phyloP scores from a whole-genome alignment of 2,888 invertebrate genomes.

The Plusia festucae region DNA sequence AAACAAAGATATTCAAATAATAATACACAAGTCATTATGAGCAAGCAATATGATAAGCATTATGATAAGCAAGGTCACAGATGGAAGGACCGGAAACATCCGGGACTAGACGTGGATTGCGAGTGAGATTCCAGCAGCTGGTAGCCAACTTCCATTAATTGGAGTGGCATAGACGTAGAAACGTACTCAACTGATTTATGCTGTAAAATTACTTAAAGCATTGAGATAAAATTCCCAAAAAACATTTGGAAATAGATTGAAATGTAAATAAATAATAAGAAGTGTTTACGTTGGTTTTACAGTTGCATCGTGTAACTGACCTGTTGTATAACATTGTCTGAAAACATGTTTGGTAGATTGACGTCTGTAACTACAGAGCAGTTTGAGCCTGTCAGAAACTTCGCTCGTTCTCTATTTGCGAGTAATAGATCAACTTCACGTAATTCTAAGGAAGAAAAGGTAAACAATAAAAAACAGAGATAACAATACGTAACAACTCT shows the following conservation, averaged over 20 bases:
- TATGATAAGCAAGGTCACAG: no score
- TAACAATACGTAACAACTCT: neutral
- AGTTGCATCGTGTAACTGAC: neutral
- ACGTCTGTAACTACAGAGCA: neutral
- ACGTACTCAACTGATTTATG: neutral
- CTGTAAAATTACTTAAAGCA: neutral
- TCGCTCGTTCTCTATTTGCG: neutral
- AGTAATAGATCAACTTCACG: neutral
- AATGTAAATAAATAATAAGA: neutral
- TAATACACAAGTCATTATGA: no score
- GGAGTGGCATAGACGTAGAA: no score
- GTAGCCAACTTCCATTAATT: no score
- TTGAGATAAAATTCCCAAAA: neutral
- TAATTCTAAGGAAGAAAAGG: neutral
- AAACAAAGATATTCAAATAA: no score
- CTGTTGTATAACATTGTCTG: neutral
- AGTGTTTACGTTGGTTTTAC: neutral
- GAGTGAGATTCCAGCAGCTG: no score
- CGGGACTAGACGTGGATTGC: no score
- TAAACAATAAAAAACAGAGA: neutral
- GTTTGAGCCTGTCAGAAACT: neutral
- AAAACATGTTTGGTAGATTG: neutral
- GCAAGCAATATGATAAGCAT: no score
- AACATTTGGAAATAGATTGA: constrained; percentile 2
- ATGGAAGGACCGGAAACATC: no score